Conservation (phyloP, 1,140 invertebrate genomes). For the Littorina saxatilis region DNA sequence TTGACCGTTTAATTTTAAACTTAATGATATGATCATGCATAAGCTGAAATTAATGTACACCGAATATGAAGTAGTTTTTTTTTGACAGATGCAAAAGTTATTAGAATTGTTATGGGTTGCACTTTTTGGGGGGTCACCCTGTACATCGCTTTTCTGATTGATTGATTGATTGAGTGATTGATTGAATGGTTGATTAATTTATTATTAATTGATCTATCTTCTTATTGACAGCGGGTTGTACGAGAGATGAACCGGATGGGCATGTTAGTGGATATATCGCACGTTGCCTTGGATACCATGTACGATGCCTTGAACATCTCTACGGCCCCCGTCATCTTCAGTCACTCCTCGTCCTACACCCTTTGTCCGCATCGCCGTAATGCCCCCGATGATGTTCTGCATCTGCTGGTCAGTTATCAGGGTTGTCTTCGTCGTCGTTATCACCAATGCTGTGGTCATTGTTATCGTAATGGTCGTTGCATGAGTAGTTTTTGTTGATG, state of each 20-base stretch:
- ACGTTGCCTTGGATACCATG: slow-evolving; percentile 84
- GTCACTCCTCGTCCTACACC: slow-evolving; percentile 88
- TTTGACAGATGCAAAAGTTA: no score
- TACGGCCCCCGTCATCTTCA: slow-evolving; percentile 92
- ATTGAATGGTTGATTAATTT: no score
- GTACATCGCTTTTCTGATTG: background rate
- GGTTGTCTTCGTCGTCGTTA: background rate
- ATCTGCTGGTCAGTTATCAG: slow-evolving; percentile 81
- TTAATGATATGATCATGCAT: no score
- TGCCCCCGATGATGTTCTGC: slow-evolving; percentile 87
- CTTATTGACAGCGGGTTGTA: slow-evolving; percentile 70
- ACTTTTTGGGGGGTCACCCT: no score
- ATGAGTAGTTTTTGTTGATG: no score
- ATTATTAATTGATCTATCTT: background rate
- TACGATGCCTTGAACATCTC: slow-evolving; percentile 86
- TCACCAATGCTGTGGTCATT: no score
- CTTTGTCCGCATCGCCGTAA: slow-evolving; percentile 91
- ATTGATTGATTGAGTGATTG: no score
- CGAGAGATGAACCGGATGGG: slow-evolving; percentile 82
- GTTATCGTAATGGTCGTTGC: no score
- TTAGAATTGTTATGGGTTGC: background rate
- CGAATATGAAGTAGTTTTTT: no score
- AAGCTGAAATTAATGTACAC: no score
- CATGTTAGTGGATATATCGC: slow-evolving; percentile 91
- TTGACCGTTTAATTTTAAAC: no score